Evolutionary conservation across 2,113 vertebrate genomes (phyloP).

Genomic region (Chitala chitala): DNA sequence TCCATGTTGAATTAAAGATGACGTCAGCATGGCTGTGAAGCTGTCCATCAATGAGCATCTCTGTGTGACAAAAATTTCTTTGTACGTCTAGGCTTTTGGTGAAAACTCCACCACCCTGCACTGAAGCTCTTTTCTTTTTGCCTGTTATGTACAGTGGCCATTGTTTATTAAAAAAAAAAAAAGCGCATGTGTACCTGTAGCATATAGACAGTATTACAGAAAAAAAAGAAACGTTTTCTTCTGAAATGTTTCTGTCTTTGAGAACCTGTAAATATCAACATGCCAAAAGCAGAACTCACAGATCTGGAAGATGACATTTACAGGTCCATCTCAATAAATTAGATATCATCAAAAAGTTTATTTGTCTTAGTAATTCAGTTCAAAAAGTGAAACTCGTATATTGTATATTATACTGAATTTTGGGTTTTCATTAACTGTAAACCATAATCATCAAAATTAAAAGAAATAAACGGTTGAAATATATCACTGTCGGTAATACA

Average conservation of each 20-base stretch:
- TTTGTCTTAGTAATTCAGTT: too few species aligned
- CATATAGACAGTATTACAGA: not conserved
- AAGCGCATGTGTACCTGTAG: not conserved
- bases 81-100: not conserved
- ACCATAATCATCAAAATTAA: too few species aligned
- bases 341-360: too few species aligned
- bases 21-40: not conserved
- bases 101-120: too few species aligned
- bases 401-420: too few species aligned
- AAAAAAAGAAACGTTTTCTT: not conserved
- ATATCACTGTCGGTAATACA: too few species aligned
- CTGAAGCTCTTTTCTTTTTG: not conserved
- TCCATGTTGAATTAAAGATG: conserved; percentile 1
- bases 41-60: not conserved
- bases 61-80: not conserved
- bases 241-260: not conserved
- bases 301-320: not conserved
- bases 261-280: not conserved
- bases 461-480: too few species aligned
- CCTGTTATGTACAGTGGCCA: not conserved
- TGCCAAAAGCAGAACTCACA: not conserved
- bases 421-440: too few species aligned
- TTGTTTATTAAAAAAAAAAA: not conserved
- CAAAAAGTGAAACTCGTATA: too few species aligned
- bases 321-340: too few species aligned